These are phyloP conservation scores for Gonocerus acuteangulatus DNA, from an alignment of 2,888 invertebrate species.

Conservation along the genomic window DNA sequence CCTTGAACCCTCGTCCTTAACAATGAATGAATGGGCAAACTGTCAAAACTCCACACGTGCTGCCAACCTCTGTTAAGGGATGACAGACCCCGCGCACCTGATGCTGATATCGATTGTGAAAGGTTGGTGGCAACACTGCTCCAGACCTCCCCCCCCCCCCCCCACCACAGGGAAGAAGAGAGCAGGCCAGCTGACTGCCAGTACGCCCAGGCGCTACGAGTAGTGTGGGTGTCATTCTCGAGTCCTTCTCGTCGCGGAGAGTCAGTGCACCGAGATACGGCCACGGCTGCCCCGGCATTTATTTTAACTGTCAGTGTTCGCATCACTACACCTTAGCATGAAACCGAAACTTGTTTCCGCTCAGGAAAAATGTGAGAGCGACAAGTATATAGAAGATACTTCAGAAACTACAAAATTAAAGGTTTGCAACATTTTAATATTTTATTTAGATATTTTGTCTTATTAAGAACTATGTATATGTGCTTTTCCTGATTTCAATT, in stretches of 20 bases:
- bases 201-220: not conserved
- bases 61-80: no score
- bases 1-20: no score
- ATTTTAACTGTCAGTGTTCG: not conserved
- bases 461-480: no score
- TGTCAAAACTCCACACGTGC: no score
- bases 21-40: no score
- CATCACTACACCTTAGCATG: constrained; percentile 6
- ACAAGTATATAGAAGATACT: constrained; percentile 12
- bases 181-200: not conserved
- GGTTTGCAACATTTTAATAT: constrained; percentile 22
- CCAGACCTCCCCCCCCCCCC: constrained; percentile 6
- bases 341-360: constrained; percentile 25
- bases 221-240: not conserved
- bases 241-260: not conserved
- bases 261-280: no score
- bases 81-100: not conserved
- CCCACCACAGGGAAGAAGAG: no score
- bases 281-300: no score
- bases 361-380: constrained; percentile 17
- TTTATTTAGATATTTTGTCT: not conserved
- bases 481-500: no score
- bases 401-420: constrained; percentile 16
- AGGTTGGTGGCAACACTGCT: not conserved
- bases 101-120: not conserved